Percentiles rank a stretch among this genome's conserved stretches.
Conservation (phyloP, 2,888 invertebrate genomes). For the Pyrrhia umbra region DNA sequence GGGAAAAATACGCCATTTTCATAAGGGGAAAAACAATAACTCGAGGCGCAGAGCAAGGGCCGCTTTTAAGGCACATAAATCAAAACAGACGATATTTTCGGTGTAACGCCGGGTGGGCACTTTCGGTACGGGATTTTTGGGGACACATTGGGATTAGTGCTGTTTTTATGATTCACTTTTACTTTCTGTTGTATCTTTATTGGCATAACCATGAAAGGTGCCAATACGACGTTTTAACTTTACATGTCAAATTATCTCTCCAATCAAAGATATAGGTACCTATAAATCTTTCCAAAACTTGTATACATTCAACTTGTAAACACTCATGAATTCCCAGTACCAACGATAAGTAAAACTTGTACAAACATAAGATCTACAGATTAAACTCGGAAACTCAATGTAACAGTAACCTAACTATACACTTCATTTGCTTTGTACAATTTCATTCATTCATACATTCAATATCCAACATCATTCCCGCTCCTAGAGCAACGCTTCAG, state of each 20-base stretch:
- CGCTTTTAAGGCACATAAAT: conserved; percentile 88
- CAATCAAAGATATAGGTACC: neutral
- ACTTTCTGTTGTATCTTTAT: conserved; percentile 82
- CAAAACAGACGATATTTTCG: conserved; percentile 87
- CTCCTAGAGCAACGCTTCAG: conserved; percentile 73
- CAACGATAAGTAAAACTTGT: conserved; percentile 5
- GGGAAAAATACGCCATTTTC: conserved; percentile 85
- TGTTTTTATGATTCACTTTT: conserved; percentile 86
- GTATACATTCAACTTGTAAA: neutral
- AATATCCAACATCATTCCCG: conserved; percentile 69
- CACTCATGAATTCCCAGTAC: neutral
- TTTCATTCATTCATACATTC: conserved; percentile 70
- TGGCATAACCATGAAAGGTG: conserved; percentile 73
- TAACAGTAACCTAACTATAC: conserved; percentile 47
- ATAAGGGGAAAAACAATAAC: conserved; percentile 88
- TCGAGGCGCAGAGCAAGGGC: conserved; percentile 83
- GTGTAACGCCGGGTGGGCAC: conserved; percentile 79
- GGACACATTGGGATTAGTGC: conserved; percentile 85
- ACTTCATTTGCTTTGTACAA: conserved; percentile 64
- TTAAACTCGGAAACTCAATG: conserved; percentile 41
- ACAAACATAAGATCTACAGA: conserved; percentile 30
- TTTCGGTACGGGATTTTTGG: conserved; percentile 81
- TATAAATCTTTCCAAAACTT: neutral
- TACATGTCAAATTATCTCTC: conserved; percentile 36
- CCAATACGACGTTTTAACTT: conserved; percentile 65